Evolutionary conservation across 2,797 vertebrate genomes (phyloP).

Genomic region (Mionectes olivaceus): DNA sequence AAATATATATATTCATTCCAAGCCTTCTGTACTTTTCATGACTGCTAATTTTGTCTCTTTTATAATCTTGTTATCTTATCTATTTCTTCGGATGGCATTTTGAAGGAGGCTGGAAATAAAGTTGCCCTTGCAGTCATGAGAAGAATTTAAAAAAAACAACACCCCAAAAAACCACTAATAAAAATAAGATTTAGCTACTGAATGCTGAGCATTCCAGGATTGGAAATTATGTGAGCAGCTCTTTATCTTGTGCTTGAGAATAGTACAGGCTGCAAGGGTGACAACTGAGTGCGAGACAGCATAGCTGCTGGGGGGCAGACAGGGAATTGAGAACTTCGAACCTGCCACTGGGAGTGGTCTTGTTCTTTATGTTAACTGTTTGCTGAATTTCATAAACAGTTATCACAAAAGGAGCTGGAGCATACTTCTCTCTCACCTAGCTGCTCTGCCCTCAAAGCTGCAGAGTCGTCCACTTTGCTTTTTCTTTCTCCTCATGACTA

Average conservation of each 20-base stretch:
- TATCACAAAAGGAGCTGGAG: neutral
- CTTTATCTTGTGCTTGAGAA: neutral
- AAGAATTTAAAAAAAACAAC: neutral
- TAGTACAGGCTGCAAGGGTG: neutral
- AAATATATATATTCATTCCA: neutral
- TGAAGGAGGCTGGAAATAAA: neutral
- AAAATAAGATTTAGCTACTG: neutral
- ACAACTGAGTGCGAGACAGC: neutral
- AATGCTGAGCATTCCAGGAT: neutral
- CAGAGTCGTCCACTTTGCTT: neutral
- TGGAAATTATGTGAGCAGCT: neutral
- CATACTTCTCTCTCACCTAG: neutral
- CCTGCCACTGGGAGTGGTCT: neutral
- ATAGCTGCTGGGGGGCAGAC: neutral
- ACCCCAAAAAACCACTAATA: neutral
- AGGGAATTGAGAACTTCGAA: accelerated
- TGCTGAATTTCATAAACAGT: neutral
- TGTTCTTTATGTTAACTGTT: neutral
- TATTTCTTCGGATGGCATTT: neutral
- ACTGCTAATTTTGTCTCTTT: slow-evolving; percentile 8
- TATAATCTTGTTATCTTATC: neutral
- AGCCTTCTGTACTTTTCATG: neutral
- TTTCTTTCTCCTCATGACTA: neutral
- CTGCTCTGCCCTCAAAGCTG: neutral
- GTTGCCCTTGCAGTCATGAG: neutral